Evolutionary conservation across 2,888 invertebrate genomes (phyloP).

Genomic region (Serrognathus titanus): DNA sequence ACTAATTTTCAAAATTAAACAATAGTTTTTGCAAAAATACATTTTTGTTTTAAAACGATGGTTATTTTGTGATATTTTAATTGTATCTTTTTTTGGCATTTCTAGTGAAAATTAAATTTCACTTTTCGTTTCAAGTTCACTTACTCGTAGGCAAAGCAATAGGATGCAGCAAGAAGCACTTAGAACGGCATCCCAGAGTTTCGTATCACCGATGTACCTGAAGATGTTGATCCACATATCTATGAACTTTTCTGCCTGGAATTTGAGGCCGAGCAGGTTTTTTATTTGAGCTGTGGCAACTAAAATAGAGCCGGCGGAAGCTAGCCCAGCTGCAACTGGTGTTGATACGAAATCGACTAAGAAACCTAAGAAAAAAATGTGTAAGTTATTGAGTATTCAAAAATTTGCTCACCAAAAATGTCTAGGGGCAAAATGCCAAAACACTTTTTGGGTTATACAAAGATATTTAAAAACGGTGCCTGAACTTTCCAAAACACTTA

Average conservation of each 20-base stretch:
- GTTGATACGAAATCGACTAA: slow-evolving; percentile 71
- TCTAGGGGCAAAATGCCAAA: too few relatives aligned
- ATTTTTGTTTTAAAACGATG: too few relatives aligned
- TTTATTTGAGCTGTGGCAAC: slow-evolving; percentile 75
- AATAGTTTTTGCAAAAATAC: too few relatives aligned
- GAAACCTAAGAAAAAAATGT: slow-evolving; percentile 54
- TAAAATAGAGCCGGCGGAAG: slow-evolving; percentile 72
- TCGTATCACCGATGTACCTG: slow-evolving; percentile 53
- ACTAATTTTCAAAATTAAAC: too few relatives aligned
- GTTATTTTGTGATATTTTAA: not conserved
- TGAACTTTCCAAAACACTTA: too few relatives aligned
- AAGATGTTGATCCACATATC: slow-evolving; percentile 59
- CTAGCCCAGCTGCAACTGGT: slow-evolving; percentile 73
- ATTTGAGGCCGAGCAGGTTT: slow-evolving; percentile 60
- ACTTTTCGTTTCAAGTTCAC: slow-evolving; percentile 19
- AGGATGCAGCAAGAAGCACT: slow-evolving; percentile 60
- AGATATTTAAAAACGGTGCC: too few relatives aligned
- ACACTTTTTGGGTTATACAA: too few relatives aligned
- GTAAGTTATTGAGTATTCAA: too few relatives aligned
- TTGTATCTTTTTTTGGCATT: too few relatives aligned
- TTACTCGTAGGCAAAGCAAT: slow-evolving; percentile 62
- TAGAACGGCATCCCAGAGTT: slow-evolving; percentile 59
- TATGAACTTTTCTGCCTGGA: slow-evolving; percentile 60
- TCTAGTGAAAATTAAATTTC: slow-evolving; percentile 18
- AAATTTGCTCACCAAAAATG: too few relatives aligned